A percentile compares a stretch with the other conserved stretches of the same genome.
These are phyloP conservation scores for Scelioninae gen. 2 DNA, from an alignment of 2,888 invertebrate genomes.

Conservation along the genomic window DNA sequence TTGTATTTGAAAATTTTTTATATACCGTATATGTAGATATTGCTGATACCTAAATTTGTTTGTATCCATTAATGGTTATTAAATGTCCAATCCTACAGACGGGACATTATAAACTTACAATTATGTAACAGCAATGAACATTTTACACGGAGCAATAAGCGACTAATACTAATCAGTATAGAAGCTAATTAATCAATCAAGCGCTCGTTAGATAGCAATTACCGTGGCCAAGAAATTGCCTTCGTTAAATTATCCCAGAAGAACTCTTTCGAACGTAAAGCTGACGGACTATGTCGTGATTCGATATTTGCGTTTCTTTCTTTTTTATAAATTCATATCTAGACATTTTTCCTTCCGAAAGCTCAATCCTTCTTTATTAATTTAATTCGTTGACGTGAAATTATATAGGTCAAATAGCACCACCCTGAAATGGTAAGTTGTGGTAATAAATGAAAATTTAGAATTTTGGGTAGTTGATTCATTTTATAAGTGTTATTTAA, in stretches of 20 bases:
- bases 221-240: slow-evolving; percentile 45
- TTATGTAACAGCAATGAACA: slow-evolving; percentile 12
- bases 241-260: slow-evolving; percentile 45
- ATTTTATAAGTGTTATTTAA: too few species aligned
- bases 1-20: too few species aligned
- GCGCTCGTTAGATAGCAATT: slow-evolving; percentile 56
- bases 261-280: slow-evolving; percentile 40
- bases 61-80: too few species aligned
- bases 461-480: too few species aligned
- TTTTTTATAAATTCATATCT: slow-evolving; percentile 25
- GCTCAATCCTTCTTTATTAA: slow-evolving; percentile 39
- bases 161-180: slow-evolving; percentile 40
- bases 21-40: too few species aligned
- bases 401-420: too few species aligned
- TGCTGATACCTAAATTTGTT: too few species aligned
- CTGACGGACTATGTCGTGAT: slow-evolving; percentile 42
- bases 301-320: slow-evolving; percentile 38
- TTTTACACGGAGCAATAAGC: slow-evolving; percentile 20
- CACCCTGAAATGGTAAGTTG: too few species aligned
- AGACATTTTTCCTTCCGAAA: slow-evolving; percentile 35
- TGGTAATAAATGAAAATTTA: too few species aligned
- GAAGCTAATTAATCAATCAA: slow-evolving; percentile 53
- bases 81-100: too few species aligned
- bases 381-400: slow-evolving; percentile 17
- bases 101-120: too few species aligned